A percentile compares a stretch with the other conserved stretches of the same genome.
Evolutionary conservation across 2,797 vertebrate species (phyloP).

Genomic region (Chromobotia macracanthus): DNA sequence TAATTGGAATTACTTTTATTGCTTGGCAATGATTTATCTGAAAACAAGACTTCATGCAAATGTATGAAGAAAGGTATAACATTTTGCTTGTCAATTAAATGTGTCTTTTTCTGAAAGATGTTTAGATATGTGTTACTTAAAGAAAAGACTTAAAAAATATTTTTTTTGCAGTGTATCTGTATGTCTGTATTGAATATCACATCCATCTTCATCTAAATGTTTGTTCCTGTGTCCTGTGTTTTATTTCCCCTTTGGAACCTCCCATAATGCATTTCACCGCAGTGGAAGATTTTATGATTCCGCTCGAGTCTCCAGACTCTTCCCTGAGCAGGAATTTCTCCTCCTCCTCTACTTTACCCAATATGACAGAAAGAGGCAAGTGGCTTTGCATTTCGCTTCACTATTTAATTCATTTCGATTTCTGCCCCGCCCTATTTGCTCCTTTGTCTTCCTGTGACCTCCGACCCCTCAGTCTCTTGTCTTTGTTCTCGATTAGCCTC

Average conservation of each 20-base stretch:
- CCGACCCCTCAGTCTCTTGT: conserved; percentile 83
- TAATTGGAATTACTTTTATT: too few species aligned
- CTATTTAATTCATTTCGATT: conserved; percentile 4
- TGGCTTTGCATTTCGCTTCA: conserved; percentile 12
- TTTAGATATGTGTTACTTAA: too few species aligned
- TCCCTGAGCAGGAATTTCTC: conserved; percentile 43
- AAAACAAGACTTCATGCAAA: too few species aligned
- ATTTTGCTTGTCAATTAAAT: too few species aligned
- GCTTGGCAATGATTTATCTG: neutral
- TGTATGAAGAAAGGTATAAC: neutral
- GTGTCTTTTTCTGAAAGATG: too few species aligned
- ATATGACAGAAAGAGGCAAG: conserved; percentile 53
- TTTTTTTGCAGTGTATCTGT: neutral
- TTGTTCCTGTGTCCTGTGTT: neutral
- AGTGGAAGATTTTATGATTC: conserved; percentile 56
- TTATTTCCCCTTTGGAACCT: neutral
- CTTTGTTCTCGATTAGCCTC: conserved; percentile 86
- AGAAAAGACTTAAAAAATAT: too few species aligned
- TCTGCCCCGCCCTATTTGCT: conserved; percentile 38
- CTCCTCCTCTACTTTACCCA: conserved; percentile 40
- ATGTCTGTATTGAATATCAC: conserved; percentile 12
- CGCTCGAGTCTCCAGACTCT: conserved; percentile 47
- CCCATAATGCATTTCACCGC: conserved; percentile 15
- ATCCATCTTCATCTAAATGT: conserved; percentile 1
- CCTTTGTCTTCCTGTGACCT: conserved; percentile 62